Conservation (phyloP, 2,113 vertebrate genomes). For the Phrynosoma platyrhinos region DNA sequence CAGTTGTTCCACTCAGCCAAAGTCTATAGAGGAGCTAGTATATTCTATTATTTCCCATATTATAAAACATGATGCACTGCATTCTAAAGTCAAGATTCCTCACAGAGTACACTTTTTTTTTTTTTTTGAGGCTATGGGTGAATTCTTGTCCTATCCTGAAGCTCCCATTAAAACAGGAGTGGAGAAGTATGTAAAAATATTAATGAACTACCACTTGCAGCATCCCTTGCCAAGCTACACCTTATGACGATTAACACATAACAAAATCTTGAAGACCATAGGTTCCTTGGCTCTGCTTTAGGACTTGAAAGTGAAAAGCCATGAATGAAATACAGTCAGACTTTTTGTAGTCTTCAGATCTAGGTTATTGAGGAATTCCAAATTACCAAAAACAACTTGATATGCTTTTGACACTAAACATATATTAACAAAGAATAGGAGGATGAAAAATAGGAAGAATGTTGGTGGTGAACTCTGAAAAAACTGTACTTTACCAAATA, state of each 20-base stretch:
- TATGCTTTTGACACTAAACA: not conserved
- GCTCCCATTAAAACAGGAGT: not conserved
- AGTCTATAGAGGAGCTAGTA: conserved; percentile 49
- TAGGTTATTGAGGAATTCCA: not conserved
- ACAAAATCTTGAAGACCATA: not conserved
- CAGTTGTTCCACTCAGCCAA: not conserved
- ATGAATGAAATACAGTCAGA: not conserved
- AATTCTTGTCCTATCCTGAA: conserved; percentile 13
- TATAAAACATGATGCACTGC: not conserved
- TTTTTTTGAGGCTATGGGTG: conserved; percentile 22
- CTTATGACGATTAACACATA: not conserved
- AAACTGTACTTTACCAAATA: too few species aligned
- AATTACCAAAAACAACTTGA: not conserved
- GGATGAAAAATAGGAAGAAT: not conserved
- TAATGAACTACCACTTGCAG: not conserved
- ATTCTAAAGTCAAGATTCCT: not conserved
- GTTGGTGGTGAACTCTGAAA: not conserved
- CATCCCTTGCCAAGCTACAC: not conserved
- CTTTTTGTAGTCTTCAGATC: not conserved
- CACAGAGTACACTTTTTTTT: not conserved
- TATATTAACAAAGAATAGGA: not conserved
- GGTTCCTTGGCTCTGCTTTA: not conserved
- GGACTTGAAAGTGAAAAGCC: not conserved
- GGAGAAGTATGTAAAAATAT: not conserved
- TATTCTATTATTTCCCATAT: too few species aligned